Evolutionary conservation across 1,140 invertebrate species (phyloP), one percentile per base, ranked within the genome.

Genomic region (Saccostrea cuccullata): DNA sequence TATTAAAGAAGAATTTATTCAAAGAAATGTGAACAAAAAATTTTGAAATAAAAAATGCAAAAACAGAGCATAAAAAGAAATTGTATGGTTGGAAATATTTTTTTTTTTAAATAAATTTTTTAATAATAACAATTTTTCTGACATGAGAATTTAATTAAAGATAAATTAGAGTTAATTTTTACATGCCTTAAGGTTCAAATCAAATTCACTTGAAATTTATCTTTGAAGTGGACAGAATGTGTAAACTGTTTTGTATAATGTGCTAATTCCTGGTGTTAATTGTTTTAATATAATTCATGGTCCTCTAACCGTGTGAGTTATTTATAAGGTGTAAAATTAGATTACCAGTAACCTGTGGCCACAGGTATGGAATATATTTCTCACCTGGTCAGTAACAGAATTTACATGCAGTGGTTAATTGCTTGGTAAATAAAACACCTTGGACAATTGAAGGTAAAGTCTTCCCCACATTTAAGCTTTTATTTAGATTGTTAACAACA

Each of bases 321-420:
- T 77, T 77, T 77, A 77, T 77, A 77, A 77, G 70, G 70, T 77
- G 26, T 36, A 77, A 77, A 77, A 77, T 77, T 77, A 77, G 70
- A 77, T 77, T 77, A 77, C 23, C 8, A 36, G 26, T 77, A 77
- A 77, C 70, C 70, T 77, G 26, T 77, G 26, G 70, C 70, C 70
- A 77, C 70, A 77, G 70, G 70, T 77, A 77, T 17, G 13, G 70
- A 77, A 77, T 77, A 64, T 64, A 77, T 77, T 77, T 77, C 70
- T 77, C 70, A 77, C 70, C 70, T 77, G 70, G 70, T 30, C 70
- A 77, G 70, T 77, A 77, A 77, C 26, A 15, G 26, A 77, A 77
- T 77, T 77, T 77, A 77, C 70, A 77, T 77, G 70, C 70, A 77
- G 70, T 77, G 70, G 70, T 77, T 77, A 77, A 77, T 77, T 77